Evolutionary conservation across 2,888 invertebrate genomes (phyloP).

Genomic region (Cantharis nigra): DNA sequence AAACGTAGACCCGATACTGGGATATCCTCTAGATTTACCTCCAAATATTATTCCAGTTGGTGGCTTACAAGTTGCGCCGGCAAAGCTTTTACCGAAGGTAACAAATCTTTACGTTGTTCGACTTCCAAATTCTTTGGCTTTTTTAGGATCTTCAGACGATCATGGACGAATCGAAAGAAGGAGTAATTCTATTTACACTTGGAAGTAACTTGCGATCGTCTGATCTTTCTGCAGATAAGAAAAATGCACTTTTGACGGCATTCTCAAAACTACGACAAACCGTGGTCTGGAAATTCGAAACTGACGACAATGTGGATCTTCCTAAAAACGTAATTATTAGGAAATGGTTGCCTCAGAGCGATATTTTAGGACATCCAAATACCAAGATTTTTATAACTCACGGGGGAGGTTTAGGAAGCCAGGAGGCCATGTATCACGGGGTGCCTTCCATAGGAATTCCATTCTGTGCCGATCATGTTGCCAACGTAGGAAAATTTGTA

Average conservation of each 20-base stretch:
- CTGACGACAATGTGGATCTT: constrained; percentile 37
- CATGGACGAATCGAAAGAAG: constrained; percentile 42
- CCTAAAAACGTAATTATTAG: constrained; percentile 47
- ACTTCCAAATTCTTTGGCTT: background rate
- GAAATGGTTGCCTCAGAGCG: constrained; percentile 51
- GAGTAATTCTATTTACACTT: constrained; percentile 49
- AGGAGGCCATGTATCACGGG: constrained; percentile 39
- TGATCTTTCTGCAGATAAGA: constrained; percentile 31
- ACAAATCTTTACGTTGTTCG: background rate
- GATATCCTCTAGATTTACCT: constrained; percentile 43
- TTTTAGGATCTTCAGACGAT: constrained; percentile 20
- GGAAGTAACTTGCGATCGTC: constrained; percentile 45
- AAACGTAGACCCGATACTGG: constrained; percentile 43
- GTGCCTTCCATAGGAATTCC: constrained; percentile 43
- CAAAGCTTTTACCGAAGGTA: constrained; percentile 42
- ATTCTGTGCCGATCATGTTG: constrained; percentile 44
- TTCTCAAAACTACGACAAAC: constrained; percentile 47
- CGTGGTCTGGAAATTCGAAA: constrained; percentile 50
- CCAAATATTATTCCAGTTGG: constrained; percentile 51
- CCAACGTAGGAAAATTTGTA: constrained; percentile 42
- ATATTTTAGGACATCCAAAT: constrained; percentile 41
- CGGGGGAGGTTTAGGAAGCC: constrained; percentile 41
- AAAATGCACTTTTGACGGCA: constrained; percentile 35
- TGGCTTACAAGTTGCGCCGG: constrained; percentile 44
- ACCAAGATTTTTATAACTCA: constrained; percentile 39